Percentiles rank a stretch among this genome's conserved stretches.
Conservation (phyloP, 2,888 invertebrate genomes). For the Sipunculus nudus region DNA sequence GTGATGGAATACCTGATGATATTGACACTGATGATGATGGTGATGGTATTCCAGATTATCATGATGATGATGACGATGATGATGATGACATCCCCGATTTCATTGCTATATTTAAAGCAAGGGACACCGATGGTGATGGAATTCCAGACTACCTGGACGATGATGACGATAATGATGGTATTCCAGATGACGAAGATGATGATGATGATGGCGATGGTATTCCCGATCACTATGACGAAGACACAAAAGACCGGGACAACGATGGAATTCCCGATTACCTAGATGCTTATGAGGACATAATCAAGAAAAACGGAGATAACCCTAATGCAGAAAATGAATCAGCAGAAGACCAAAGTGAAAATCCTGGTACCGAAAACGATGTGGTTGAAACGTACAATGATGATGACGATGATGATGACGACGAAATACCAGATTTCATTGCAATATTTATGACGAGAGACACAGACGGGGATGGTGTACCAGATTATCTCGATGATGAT, state of each 20-base stretch:
- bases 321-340: slow-evolving; percentile 30
- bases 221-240: slow-evolving; percentile 47
- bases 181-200: slow-evolving; percentile 46
- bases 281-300: slow-evolving; percentile 15
- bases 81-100: slow-evolving; percentile 57
- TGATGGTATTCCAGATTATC: slow-evolving; percentile 45
- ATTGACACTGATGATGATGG: slow-evolving; percentile 44
- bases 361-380: slow-evolving; percentile 44
- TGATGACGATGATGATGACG: slow-evolving; percentile 48
- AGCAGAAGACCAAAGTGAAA: slow-evolving; percentile 38
- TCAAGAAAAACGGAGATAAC: slow-evolving; percentile 48
- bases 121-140: slow-evolving; percentile 32
- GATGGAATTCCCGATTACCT: slow-evolving; percentile 39
- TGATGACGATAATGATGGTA: slow-evolving; percentile 55
- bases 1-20: slow-evolving; percentile 57
- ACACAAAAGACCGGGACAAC: slow-evolving; percentile 35
- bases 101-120: slow-evolving; percentile 48
- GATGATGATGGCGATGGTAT: slow-evolving; percentile 53
- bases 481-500: slow-evolving; percentile 42
- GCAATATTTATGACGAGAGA: slow-evolving; percentile 32
- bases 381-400: slow-evolving; percentile 43
- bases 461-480: slow-evolving; percentile 49
- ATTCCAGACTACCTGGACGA: slow-evolving; percentile 51
- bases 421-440: slow-evolving; percentile 35
- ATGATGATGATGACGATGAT: slow-evolving; percentile 46